Evolutionary conservation across 2,888 invertebrate genomes (phyloP).

Genomic region (Diarsia mendica): DNA sequence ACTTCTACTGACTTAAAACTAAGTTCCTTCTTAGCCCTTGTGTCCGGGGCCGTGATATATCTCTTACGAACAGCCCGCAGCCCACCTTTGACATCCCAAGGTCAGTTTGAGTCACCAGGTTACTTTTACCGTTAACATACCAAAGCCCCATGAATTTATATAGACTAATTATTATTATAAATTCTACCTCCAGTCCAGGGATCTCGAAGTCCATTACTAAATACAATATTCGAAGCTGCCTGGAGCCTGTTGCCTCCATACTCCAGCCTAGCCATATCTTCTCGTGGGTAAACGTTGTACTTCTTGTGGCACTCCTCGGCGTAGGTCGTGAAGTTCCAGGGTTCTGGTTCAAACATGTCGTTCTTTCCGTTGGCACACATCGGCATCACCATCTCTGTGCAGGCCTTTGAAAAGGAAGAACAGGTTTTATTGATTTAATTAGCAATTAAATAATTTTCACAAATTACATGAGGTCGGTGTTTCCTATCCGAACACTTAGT

Average conservation of each 20-base stretch:
- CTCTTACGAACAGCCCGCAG: too few relatives aligned
- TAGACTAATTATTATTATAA: neutral
- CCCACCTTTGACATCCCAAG: neutral
- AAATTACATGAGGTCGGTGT: neutral
- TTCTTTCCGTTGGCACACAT: slow-evolving; percentile 94
- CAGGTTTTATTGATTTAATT: neutral
- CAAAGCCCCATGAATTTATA: neutral
- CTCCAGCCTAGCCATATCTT: slow-evolving; percentile 92
- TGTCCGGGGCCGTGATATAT: too few relatives aligned
- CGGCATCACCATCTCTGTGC: slow-evolving; percentile 99
- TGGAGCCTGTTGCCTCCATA: slow-evolving; percentile 95
- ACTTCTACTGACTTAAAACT: too few relatives aligned
- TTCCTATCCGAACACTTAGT: neutral
- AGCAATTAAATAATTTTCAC: too few relatives aligned
- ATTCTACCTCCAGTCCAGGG: slow-evolving; percentile 95
- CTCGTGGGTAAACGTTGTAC: slow-evolving; percentile 92
- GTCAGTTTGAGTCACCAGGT: neutral
- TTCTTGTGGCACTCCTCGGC: slow-evolving; percentile 92
- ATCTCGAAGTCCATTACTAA: slow-evolving; percentile 96
- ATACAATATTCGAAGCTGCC: slow-evolving; percentile 93
- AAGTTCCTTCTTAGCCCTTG: too few relatives aligned
- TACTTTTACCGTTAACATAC: neutral
- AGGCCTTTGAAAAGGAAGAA: slow-evolving; percentile 90
- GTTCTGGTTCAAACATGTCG: slow-evolving; percentile 95
- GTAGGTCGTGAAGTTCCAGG: slow-evolving; percentile 93